Base-by-base conservation (phyloP, 2,888 invertebrate genomes). In the Chloroclystis v-ata region DNA sequence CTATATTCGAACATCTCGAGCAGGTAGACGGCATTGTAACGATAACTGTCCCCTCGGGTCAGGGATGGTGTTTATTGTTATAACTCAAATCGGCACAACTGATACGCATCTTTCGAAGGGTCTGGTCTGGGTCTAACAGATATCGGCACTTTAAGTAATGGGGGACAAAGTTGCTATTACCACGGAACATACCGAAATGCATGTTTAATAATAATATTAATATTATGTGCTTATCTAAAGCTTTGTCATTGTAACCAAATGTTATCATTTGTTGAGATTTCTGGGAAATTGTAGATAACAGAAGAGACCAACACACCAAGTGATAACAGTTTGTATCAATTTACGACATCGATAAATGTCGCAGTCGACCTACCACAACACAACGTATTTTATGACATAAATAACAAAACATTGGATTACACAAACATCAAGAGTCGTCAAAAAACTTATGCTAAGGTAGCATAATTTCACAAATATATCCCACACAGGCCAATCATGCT, bases 11-110 rank as follows among this genome's bases (percentile, higher is more conserved):
- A 16, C 25, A 28, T 14, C 39, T 51, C 57, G 61, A 67, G 67
- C 80, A 81, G 81, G 82, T 80, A 82, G 68, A 63, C 48, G 47
- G 61, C 57, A 71, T 76, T 79, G 50, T 60, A 63, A 61, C 47
- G 47, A 54, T 51, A 54, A 59, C 50, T 54, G 53, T 62, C 58
- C 61, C 59, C 51, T 48, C 57, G 63, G 56, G 58, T 56, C 56
- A 61, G 61, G 54, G 63, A 49, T 48, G 47, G 44, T 53, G 57
- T 48, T 52, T 50, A 61, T 59, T 63, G 65, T 61, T 61, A 69
- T 60, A 68, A 70, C 65, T 67, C 57, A 61, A 66, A 67, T 65
- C 62, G 54, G 56, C 61, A 61, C 56, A 63, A 69, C 61, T 59
- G 61, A 67, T 69, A 70, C 54, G 57, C 65, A 69, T 67, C 57